Conservation (phyloP, 2,888 invertebrate genomes). For the Xestia rhomboidea region DNA sequence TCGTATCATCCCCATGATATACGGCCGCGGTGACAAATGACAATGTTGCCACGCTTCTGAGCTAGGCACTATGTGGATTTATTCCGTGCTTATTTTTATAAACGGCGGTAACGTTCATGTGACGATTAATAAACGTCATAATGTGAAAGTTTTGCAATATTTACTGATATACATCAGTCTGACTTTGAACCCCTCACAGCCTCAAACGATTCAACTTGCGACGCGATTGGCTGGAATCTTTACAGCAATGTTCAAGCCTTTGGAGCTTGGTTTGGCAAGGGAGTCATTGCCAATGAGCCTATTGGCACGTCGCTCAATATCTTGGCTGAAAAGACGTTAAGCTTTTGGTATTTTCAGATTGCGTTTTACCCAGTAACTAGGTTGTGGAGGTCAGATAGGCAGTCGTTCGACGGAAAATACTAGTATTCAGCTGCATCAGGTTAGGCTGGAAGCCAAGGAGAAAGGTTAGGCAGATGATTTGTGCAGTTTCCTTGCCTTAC, state of each 20-base stretch:
- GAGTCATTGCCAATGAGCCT: neutral
- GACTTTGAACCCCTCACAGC: neutral
- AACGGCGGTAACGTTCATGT: constrained; percentile 26
- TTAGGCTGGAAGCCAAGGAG: neutral
- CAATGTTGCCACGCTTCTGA: constrained; percentile 47
- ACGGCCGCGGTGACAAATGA: constrained; percentile 65
- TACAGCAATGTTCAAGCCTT: neutral
- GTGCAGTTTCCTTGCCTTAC: neutral
- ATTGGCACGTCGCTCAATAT: neutral
- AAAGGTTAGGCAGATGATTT: no score
- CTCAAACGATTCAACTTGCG: neutral
- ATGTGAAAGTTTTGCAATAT: constrained; percentile 18
- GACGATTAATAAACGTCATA: constrained; percentile 20
- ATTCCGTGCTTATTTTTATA: constrained; percentile 26
- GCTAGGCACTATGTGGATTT: constrained; percentile 16
- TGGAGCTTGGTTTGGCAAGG: neutral
- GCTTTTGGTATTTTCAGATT: neutral
- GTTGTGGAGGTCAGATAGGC: neutral
- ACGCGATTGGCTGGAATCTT: neutral
- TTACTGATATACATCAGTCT: neutral
- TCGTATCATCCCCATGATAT: constrained; percentile 57
- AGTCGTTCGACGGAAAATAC: neutral
- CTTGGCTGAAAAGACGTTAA: neutral
- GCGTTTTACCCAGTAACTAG: neutral
- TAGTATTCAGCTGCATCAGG: neutral